These are phyloP conservation scores for Synergus gifuensis DNA, from an alignment of 2,888 invertebrate genomes.

Conservation along the genomic window DNA sequence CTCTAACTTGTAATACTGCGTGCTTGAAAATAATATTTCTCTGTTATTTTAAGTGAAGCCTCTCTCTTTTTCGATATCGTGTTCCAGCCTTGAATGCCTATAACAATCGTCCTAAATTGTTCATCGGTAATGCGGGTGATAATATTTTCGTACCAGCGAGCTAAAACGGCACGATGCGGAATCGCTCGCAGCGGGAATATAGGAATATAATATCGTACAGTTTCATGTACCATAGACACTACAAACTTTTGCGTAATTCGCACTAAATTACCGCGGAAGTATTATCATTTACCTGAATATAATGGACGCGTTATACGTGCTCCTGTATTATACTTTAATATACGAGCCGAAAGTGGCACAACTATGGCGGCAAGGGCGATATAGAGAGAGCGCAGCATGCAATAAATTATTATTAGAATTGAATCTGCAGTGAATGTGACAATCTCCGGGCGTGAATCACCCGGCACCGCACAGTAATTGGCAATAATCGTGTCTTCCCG, in stretches of 20 bases:
- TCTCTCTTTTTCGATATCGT: background rate
- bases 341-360: slow-evolving; percentile 52
- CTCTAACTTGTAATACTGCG: too few relatives aligned
- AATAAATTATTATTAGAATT: slow-evolving; percentile 55
- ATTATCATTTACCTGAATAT: slow-evolving; percentile 40
- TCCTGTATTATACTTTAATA: slow-evolving; percentile 48
- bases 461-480: slow-evolving; percentile 47
- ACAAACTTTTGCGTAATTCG: slow-evolving; percentile 39
- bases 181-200: slow-evolving; percentile 16
- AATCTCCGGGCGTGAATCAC: slow-evolving; percentile 53
- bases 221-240: slow-evolving; percentile 28
- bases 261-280: slow-evolving; percentile 38
- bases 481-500: slow-evolving; percentile 51
- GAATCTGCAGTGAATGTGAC: slow-evolving; percentile 50
- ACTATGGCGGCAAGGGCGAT: slow-evolving; percentile 9
- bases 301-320: slow-evolving; percentile 37
- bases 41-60: background rate
- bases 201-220: slow-evolving; percentile 31
- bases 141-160: slow-evolving; percentile 40
- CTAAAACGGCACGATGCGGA: slow-evolving; percentile 16
- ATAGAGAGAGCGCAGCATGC: slow-evolving; percentile 38
- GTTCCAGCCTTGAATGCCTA: background rate
- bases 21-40: background rate
- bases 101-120: slow-evolving; percentile 11
- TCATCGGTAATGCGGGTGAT: slow-evolving; percentile 13